These are phyloP conservation scores for Andrena bucephala DNA, from an alignment of 2,888 invertebrate genomes.

Conservation along the genomic window DNA sequence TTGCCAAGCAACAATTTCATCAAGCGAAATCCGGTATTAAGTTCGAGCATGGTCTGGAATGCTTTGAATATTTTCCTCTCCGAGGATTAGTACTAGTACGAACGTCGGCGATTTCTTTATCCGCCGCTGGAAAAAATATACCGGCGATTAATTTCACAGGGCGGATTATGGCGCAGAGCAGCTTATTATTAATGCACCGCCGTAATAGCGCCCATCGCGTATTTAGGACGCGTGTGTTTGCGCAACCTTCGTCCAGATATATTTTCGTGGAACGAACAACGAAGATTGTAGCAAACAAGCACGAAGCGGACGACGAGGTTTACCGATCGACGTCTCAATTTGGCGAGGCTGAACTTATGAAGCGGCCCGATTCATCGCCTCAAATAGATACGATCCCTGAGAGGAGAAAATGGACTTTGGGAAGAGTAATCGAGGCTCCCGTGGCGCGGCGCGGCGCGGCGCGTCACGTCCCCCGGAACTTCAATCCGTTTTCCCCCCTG, in stretches of 20 bases:
- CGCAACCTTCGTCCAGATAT: background rate
- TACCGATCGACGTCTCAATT: constrained; percentile 21
- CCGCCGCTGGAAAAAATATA: background rate
- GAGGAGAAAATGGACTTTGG: constrained; percentile 14
- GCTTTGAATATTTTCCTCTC: background rate
- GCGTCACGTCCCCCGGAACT: background rate
- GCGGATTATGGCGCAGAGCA: background rate
- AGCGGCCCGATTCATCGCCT: constrained; percentile 24
- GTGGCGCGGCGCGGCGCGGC: too few relatives aligned
- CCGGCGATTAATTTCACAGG: background rate
- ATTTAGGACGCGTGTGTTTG: background rate
- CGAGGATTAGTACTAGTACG: background rate
- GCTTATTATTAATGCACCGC: constrained; percentile 1
- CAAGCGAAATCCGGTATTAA: background rate
- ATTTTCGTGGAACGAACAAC: background rate
- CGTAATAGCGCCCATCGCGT: background rate
- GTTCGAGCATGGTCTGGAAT: background rate
- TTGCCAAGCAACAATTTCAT: too few relatives aligned
- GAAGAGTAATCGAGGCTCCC: constrained; percentile 11
- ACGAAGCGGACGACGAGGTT: background rate
- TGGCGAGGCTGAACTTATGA: background rate
- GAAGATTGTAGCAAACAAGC: background rate
- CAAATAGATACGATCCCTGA: constrained; percentile 11
- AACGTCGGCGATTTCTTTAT: background rate
- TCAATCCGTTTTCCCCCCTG: constrained; percentile 14